Conservation (phyloP, 2,888 invertebrate species). For the Neoaliturus tenellus region DNA sequence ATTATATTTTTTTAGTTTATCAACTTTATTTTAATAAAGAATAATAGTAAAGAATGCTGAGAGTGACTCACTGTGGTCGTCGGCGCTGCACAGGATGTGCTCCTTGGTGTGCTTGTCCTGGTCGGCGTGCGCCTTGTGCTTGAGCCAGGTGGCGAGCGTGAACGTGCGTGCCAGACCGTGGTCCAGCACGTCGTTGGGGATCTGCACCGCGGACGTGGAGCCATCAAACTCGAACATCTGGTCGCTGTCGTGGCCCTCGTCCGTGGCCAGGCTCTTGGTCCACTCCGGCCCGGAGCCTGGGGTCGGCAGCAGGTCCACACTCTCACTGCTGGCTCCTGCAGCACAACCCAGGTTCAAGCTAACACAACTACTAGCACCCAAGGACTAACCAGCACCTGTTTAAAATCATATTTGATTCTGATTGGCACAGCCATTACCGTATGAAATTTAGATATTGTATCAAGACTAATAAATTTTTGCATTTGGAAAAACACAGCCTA, state of each 20-base stretch:
- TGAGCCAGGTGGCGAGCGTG: constrained; percentile 96
- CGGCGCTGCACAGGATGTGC: constrained; percentile 97
- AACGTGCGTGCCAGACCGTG: constrained; percentile 89
- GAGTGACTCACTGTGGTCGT: constrained; percentile 97
- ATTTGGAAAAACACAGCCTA: too few relatives aligned
- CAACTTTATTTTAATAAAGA: too few relatives aligned
- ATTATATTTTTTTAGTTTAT: too few relatives aligned
- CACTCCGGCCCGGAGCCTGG: constrained; percentile 86
- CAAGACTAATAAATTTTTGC: too few relatives aligned
- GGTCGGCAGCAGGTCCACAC: constrained; percentile 90
- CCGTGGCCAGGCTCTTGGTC: constrained; percentile 77
- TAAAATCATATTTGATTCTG: too few relatives aligned
- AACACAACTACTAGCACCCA: too few relatives aligned
- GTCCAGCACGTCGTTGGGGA: constrained; percentile 85
- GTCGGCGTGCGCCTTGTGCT: constrained; percentile 88
- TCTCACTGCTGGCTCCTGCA: constrained; percentile 85
- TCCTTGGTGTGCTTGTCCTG: constrained; percentile 94
- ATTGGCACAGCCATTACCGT: too few relatives aligned
- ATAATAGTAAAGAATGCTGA: too few relatives aligned
- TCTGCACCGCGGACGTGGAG: constrained; percentile 88
- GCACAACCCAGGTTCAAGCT: too few relatives aligned
- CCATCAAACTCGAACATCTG: constrained; percentile 98
- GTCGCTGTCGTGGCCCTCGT: constrained; percentile 85
- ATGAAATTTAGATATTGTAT: too few relatives aligned
- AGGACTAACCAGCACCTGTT: too few relatives aligned